Conservation (phyloP, 2,113 vertebrate genomes). For the Irena cyanogastra region DNA sequence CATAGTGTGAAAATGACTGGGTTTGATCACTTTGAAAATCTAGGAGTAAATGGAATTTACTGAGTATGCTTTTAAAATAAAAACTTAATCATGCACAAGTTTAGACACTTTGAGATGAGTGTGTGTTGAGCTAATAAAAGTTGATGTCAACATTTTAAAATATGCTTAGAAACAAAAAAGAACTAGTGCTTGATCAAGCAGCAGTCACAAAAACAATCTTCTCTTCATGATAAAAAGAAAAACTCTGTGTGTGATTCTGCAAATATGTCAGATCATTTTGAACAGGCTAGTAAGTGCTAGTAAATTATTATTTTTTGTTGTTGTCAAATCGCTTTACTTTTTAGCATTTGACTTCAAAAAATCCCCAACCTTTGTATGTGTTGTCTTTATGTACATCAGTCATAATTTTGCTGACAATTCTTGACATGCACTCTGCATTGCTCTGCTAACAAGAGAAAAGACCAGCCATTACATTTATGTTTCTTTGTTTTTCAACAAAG, state of each 20-base stretch:
- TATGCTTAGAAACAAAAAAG: constrained; percentile 34
- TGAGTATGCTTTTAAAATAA: background rate
- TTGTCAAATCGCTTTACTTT: constrained; percentile 66
- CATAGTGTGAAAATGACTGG: background rate
- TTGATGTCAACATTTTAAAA: constrained; percentile 50
- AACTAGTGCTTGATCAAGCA: constrained; percentile 54
- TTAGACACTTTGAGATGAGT: constrained; percentile 32
- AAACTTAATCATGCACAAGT: background rate
- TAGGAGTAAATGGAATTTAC: background rate
- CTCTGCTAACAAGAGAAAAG: constrained; percentile 79
- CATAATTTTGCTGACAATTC: constrained; percentile 70
- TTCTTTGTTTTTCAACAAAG: constrained; percentile 79
- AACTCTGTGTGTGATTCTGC: constrained; percentile 45
- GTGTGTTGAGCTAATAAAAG: constrained; percentile 42
- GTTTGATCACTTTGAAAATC: constrained; percentile 44
- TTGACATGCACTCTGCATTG: constrained; percentile 61
- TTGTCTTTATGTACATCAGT: constrained; percentile 65
- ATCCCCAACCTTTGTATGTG: background rate
- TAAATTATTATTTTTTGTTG: constrained; percentile 55
- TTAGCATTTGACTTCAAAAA: constrained; percentile 56
- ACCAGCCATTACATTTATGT: constrained; percentile 77
- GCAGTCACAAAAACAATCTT: constrained; percentile 54
- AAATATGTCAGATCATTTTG: constrained; percentile 56
- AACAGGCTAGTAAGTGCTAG: constrained; percentile 58
- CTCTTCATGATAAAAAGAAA: constrained; percentile 54